Base-by-base conservation (phyloP, 2,797 vertebrate species). In the Hyperoplus lanceolatus region DNA sequence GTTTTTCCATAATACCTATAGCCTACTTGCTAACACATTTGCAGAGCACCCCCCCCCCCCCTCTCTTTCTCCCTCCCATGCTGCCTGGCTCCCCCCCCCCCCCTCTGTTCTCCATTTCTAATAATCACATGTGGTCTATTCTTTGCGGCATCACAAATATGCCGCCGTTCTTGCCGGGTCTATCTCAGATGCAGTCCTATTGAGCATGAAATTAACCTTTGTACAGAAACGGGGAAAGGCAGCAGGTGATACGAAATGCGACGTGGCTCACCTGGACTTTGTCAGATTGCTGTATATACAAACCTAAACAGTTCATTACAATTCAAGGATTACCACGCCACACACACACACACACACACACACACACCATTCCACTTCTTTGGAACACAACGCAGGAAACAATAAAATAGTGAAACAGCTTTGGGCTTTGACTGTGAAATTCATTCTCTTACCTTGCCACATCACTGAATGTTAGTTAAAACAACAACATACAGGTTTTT, bases 281-380 rank as follows among this genome's bases (percentile, higher is more conserved):
- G 86, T 77, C 85, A 74, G 21, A 82, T 82, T 71, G 64, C 56
- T 88, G 89, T 75, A 60, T 68, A 70, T 73, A 80, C 77, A 78
- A 82, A 56, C 50, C 29, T 76, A 81, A 84, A 85, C 61, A 72
- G 72, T 80, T 90, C 68, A 82, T 88, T 84, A 83, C 65, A 59
- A 66, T 81, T 65, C 64, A 73, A 50, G 68, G 69, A 90, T 87
- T 81, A 77, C 51, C 4, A 45, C 16, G 7, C n/a, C 81, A 79
- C 80, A 89, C 29, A 21, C 29, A 29, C 29, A 29, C 21, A 29
- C 59, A 78, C 82, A n/a, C 29, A 29, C 29, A 3, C 29, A 29
- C 29, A 29, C 21, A 29, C 59, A 78, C 82, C 5, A 70, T 78
- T 77, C 58, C 2, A 7, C 66, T 74, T 29, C 73, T 73, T 68